A percentile compares a stretch with the other conserved stretches of the same genome.
These are phyloP conservation scores for Brienomyrus longianalis DNA, from an alignment of 2,113 vertebrate species.

Conservation along the genomic window DNA sequence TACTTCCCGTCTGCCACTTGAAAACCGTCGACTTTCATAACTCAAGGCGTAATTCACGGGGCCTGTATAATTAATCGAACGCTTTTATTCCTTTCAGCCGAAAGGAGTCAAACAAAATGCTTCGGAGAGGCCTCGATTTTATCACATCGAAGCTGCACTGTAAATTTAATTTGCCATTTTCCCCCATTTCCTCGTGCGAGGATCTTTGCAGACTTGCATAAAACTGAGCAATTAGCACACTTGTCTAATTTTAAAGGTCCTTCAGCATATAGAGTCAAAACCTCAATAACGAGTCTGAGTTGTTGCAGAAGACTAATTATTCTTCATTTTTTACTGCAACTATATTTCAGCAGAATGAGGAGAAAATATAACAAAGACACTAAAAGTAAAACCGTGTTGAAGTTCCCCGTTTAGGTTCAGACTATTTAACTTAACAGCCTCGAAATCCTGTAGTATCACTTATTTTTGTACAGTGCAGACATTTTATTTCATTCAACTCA, in stretches of 20 bases:
- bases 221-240: background rate
- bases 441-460: background rate
- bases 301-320: background rate
- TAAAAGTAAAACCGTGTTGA: background rate
- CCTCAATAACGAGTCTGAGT: background rate
- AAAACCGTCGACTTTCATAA: background rate
- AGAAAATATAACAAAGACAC: background rate
- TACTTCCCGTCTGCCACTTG: background rate
- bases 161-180: constrained; percentile 7
- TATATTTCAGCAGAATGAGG: background rate
- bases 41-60: background rate
- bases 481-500: background rate
- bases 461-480: background rate
- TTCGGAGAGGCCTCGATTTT: background rate
- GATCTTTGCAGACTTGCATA: constrained; percentile 1
- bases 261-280: background rate
- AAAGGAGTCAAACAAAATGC: constrained; percentile 9
- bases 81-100: background rate
- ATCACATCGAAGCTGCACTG: background rate
- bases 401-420: background rate
- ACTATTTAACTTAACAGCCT: constrained; percentile 1
- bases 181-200: background rate
- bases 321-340: background rate
- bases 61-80: background rate
- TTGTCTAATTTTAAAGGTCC: constrained; percentile 19